phyloP scores from a whole-genome alignment of 2,113 vertebrate genomes.

The Plecturocebus donacophilus region DNA sequence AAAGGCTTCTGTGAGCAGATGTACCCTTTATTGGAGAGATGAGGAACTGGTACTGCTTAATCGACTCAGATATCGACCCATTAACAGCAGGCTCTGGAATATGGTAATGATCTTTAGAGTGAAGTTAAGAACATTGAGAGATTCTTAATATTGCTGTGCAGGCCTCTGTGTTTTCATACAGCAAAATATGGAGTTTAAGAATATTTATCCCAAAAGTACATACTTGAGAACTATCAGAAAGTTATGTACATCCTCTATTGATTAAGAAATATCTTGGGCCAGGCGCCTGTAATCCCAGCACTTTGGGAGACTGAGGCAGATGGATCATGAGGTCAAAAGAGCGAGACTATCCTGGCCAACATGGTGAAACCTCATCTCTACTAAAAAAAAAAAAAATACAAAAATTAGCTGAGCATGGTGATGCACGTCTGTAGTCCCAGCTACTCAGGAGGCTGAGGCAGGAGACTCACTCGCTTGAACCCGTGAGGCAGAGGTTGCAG shows the following conservation, averaged over 20 bases:
- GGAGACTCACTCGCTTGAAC: no score
- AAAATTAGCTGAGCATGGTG: no score
- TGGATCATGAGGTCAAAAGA: no score
- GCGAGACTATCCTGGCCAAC: no score
- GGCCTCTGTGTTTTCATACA: not conserved
- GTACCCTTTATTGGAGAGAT: conserved; percentile 63
- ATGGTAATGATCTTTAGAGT: conserved; percentile 76
- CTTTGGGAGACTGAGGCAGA: no score
- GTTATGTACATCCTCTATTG: not conserved
- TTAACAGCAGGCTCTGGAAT: conserved; percentile 67
- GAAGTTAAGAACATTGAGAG: not conserved
- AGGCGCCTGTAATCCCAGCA: no score
- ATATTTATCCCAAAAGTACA: not conserved
- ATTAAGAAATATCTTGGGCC: not conserved
- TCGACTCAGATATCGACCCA: conserved; percentile 78
- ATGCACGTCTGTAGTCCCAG: no score
- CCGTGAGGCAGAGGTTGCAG: no score
- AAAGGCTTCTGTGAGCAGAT: conserved; percentile 58
- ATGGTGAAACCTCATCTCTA: no score
- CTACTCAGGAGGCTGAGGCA: no score
- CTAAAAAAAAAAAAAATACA: no score
- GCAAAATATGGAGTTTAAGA: not conserved
- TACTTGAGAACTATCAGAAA: not conserved
- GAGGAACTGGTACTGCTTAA: conserved; percentile 7
- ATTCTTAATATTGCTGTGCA: not conserved